Evolutionary conservation across 2,797 vertebrate species (phyloP).

Genomic region (Cirrhinus molitorella): DNA sequence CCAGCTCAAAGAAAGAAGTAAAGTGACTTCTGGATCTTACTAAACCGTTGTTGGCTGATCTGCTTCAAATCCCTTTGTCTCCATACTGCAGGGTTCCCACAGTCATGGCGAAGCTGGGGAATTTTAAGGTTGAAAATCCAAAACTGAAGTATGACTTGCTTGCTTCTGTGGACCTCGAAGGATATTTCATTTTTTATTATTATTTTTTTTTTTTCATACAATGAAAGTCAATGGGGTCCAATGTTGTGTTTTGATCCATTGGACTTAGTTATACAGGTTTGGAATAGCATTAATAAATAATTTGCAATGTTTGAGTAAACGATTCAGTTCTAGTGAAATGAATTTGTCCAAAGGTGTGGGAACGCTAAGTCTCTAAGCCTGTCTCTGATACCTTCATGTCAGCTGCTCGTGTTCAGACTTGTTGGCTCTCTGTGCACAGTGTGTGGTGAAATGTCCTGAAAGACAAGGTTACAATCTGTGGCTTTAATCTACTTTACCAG

Average conservation of each 20-base stretch:
- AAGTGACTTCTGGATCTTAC: neutral
- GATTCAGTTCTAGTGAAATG: neutral
- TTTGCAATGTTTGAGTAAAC: neutral
- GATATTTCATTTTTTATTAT: no score
- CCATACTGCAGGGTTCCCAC: neutral
- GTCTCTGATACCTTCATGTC: neutral
- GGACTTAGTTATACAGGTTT: neutral
- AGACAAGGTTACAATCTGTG: neutral
- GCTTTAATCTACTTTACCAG: neutral
- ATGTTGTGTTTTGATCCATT: neutral
- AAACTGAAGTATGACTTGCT: neutral
- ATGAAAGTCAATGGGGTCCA: neutral
- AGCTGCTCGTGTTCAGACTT: slow-evolving; percentile 5
- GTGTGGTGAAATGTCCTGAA: neutral
- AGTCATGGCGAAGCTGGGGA: no score
- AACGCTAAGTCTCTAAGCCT: neutral
- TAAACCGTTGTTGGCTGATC: neutral
- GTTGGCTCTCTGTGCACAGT: neutral
- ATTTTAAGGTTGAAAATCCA: no score
- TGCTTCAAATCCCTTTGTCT: slow-evolving; percentile 5
- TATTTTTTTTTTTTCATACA: neutral
- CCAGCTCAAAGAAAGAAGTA: neutral
- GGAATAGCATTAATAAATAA: neutral
- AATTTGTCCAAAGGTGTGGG: neutral
- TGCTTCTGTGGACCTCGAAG: neutral